Conservation (phyloP, 2,113 vertebrate genomes). For the Sylvia atricapilla region DNA sequence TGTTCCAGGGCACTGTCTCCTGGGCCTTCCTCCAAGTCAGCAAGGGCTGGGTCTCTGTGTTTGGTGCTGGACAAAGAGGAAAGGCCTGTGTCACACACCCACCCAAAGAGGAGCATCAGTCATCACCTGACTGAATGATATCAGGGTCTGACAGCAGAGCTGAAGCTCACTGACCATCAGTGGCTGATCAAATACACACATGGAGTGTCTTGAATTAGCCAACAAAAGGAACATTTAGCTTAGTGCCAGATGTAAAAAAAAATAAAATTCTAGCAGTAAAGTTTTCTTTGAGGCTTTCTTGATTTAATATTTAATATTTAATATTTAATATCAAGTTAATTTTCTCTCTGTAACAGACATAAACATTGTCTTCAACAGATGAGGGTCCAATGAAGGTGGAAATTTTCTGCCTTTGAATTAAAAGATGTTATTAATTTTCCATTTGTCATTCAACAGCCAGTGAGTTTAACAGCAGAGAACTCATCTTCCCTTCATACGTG, state of each 20-base stretch:
- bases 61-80: conserved; percentile 77
- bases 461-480: background rate
- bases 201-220: background rate
- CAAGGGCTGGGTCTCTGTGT: conserved; percentile 82
- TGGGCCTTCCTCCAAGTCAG: conserved; percentile 92
- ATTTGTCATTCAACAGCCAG: background rate
- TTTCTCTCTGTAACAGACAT: background rate
- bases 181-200: background rate
- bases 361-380: background rate
- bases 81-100: background rate
- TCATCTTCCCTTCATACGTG: background rate
- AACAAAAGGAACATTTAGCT: background rate
- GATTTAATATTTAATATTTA: background rate
- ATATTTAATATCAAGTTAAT: background rate
- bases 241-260: background rate
- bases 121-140: background rate
- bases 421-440: background rate
- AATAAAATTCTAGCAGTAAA: background rate
- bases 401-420: background rate
- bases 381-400: background rate
- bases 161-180: background rate
- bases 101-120: background rate
- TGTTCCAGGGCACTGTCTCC: conserved; percentile 92
- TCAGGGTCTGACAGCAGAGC: background rate
- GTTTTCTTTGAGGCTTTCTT: background rate